Percentiles rank a stretch among this genome's conserved stretches.
These are phyloP conservation scores for Coluber constrictor DNA, from an alignment of 2,797 vertebrate species.

Conservation along the genomic window DNA sequence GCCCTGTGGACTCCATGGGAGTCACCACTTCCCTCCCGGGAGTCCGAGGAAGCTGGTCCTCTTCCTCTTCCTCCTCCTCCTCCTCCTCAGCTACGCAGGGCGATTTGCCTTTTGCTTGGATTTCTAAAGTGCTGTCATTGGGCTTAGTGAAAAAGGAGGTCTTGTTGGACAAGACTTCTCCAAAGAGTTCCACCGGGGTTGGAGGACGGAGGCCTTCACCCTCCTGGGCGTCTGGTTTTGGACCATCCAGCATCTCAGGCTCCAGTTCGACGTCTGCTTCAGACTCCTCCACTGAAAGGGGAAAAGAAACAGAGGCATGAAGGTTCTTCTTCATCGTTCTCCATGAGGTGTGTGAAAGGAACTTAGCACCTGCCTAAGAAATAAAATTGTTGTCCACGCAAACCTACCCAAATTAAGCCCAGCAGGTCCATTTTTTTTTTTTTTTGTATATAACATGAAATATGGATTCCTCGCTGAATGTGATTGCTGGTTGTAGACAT, in stretches of 20 bases:
- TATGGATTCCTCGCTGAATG: not conserved
- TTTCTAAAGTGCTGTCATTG: slow-evolving; percentile 71
- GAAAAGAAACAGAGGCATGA: slow-evolving; percentile 17
- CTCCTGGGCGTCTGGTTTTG: slow-evolving; percentile 70
- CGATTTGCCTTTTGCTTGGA: slow-evolving; percentile 59
- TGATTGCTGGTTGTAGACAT: not conserved
- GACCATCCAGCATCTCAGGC: slow-evolving; percentile 58
- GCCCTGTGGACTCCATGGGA: slow-evolving; percentile 63
- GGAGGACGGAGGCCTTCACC: slow-evolving; percentile 66
- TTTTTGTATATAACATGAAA: not conserved
- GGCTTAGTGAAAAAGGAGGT: slow-evolving; percentile 56
- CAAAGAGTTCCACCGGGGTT: slow-evolving; percentile 71
- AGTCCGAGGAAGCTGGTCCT: slow-evolving; percentile 72
- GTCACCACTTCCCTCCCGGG: slow-evolving; percentile 66
- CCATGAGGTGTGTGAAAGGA: slow-evolving; percentile 41
- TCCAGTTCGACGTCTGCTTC: slow-evolving; percentile 61
- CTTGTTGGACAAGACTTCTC: slow-evolving; percentile 51
- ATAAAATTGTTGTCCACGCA: not conserved
- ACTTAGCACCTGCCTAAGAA: slow-evolving; percentile 9
- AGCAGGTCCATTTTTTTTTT: not conserved
- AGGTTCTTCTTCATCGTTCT: slow-evolving; percentile 25
- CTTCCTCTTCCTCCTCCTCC: slow-evolving; percentile 79
- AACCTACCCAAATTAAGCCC: not conserved
- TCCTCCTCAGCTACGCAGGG: slow-evolving; percentile 68
- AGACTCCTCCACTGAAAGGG: slow-evolving; percentile 58